Evolutionary conservation across 2,113 vertebrate genomes (phyloP), one percentile per base, ranked within the genome.

Genomic region (Scalopus aquaticus): DNA sequence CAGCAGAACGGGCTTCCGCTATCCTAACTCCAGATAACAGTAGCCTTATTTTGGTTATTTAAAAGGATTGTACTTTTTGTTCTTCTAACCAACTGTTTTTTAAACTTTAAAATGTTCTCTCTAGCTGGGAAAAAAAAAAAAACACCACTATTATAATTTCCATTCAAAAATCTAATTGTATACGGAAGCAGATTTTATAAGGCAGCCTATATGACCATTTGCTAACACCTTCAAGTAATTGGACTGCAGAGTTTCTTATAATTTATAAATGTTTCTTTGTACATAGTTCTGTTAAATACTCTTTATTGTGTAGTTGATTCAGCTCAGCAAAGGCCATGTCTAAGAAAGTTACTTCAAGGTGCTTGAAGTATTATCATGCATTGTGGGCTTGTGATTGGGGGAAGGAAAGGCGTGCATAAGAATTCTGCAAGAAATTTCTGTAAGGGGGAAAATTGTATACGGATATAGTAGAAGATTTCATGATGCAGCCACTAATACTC

Each of bases 271-370:
- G 51, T 90, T 94, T 73, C 42, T 78, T 91, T 78, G 58, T 62
- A 86, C 46, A 83, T 83, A 81, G 54, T 15, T 97, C 81, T 92
- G 65, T 93, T 95, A 96, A 94, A 82, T 60, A 76, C 80, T 67
- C n/a, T 94, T 96, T 82, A 69, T 92, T 30, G 69, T 90, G 82
- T 60, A 93, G 85, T 92, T 96, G 97, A 97, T 95, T 97, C 95
- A 92, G 79, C 76, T 95, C 88, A 94, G 94, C 97, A 96, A 83
- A 96, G 94, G 93, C 96, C 96, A 84, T 77, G 90, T 97, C 95
- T 83, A 26, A 83, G 77, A 67, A 46, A 84, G 39, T 77, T 35
- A 17, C 37, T 74, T 26, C 56, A 32, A 79, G 96, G 69, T 80
- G 91, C 93, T 92, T 96, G 22, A 96, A 84, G n/a, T n/a, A 94